A percentile compares a stretch with the other conserved stretches of the same genome.
Conservation (phyloP, 2,797 vertebrate genomes). For the Dendrocincla tyrannina region DNA sequence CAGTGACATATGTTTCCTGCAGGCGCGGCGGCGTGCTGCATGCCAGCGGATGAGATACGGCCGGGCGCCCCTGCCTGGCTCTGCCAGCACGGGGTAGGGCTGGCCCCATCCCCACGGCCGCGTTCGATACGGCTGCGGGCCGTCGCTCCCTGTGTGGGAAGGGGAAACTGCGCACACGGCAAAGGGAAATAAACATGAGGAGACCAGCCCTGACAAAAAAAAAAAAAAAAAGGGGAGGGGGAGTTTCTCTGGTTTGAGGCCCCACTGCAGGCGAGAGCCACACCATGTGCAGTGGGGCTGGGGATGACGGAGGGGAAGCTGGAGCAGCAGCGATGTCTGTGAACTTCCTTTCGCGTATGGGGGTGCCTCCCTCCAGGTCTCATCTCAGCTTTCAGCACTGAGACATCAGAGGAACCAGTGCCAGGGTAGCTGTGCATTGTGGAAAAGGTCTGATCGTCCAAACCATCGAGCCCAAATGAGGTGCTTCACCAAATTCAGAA, state of each 20-base stretch:
- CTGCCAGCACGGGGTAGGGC: not conserved
- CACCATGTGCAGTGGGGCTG: not conserved
- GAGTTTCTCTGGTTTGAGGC: not conserved
- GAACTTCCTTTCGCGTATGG: not conserved
- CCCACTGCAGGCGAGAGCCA: not conserved
- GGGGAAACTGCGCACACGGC: constrained; percentile 21
- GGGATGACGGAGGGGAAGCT: not conserved
- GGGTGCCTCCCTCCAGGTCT: not conserved
- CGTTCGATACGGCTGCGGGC: not conserved
- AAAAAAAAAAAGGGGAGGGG: not conserved
- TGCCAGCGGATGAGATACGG: constrained; percentile 45
- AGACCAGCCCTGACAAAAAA: constrained; percentile 23
- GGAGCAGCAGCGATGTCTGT: not conserved
- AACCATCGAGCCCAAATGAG: rapidly evolving
- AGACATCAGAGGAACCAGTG: not conserved
- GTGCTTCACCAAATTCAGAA: not conserved
- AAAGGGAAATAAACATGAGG: constrained; percentile 55
- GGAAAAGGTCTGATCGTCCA: not conserved
- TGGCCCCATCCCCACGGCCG: constrained; percentile 15
- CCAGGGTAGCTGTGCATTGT: rapidly evolving
- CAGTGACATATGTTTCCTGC: constrained; percentile 71
- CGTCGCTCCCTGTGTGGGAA: constrained; percentile 19
- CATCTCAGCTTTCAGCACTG: not conserved
- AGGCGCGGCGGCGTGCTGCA: constrained; percentile 34
- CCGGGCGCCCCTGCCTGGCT: not conserved